These are phyloP conservation scores for Bubalus kerabau DNA, from an alignment of 2,113 vertebrate genomes.

Conservation along the genomic window DNA sequence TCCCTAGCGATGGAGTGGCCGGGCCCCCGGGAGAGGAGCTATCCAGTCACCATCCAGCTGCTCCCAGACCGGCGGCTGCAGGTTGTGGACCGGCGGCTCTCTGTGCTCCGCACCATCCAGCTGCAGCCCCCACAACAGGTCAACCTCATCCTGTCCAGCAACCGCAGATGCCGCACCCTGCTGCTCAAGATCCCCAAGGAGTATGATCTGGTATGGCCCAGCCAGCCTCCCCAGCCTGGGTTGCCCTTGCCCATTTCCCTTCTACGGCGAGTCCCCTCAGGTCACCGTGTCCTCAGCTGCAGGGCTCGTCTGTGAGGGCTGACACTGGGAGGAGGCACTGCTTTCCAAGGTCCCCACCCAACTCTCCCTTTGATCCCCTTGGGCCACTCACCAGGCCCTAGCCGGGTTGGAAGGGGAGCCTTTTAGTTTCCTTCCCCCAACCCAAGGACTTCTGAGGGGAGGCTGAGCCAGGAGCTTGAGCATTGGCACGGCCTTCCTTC, in stretches of 20 bases:
- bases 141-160: constrained; percentile 84
- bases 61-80: constrained; percentile 82
- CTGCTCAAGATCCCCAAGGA: constrained; percentile 95
- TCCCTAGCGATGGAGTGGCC: constrained; percentile 91
- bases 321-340: not conserved
- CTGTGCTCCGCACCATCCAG: constrained; percentile 81
- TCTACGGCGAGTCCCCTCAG: not conserved
- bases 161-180: constrained; percentile 79
- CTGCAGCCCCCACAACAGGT: constrained; percentile 78
- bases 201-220: constrained; percentile 89
- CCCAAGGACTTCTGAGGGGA: not conserved
- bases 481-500: accelerated
- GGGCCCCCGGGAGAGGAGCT: constrained; percentile 78
- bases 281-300: not conserved
- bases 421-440: not conserved
- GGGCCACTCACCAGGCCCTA: not conserved
- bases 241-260: not conserved
- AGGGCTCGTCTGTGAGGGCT: not conserved
- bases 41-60: constrained; percentile 81
- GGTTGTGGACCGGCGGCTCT: constrained; percentile 81
- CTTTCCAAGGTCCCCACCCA: not conserved
- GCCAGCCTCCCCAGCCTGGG: not conserved
- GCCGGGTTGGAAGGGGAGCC: not conserved
- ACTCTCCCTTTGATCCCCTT: not conserved
- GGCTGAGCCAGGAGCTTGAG: not conserved